Percentiles rank a stretch among this genome's conserved stretches.
Conservation (phyloP, 2,113 vertebrate species). For the Syngnathoides biaculeatus region DNA sequence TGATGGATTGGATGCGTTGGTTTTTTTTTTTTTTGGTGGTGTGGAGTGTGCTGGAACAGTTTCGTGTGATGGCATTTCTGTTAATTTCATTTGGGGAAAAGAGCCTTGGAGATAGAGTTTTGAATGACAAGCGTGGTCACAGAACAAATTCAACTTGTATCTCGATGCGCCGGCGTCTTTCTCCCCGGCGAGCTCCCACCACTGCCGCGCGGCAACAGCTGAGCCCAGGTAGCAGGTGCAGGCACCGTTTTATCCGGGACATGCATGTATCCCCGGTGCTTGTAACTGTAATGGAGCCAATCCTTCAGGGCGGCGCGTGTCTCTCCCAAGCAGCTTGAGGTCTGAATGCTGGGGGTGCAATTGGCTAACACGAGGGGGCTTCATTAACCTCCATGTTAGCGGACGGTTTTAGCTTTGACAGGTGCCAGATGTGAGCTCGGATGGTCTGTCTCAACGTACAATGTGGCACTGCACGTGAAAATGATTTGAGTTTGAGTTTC, state of each 20-base stretch:
- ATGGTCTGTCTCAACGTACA: slow-evolving; percentile 53
- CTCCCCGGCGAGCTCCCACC: background rate
- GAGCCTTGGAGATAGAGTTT: no score
- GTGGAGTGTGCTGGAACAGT: no score
- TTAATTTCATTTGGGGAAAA: no score
- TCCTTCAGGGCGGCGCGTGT: slow-evolving; percentile 62
- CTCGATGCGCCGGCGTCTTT: no score
- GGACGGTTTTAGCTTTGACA: slow-evolving; percentile 59
- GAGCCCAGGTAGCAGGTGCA: slow-evolving; percentile 68
- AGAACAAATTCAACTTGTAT: no score
- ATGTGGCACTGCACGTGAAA: slow-evolving; percentile 53
- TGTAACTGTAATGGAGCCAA: slow-evolving; percentile 63
- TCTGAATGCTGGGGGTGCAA: slow-evolving; percentile 48
- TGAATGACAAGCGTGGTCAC: no score
- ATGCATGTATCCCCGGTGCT: slow-evolving; percentile 53
- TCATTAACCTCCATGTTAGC: slow-evolving; percentile 64
- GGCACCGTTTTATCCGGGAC: slow-evolving; percentile 61
- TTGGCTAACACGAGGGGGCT: slow-evolving; percentile 56
- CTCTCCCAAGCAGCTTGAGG: slow-evolving; percentile 66
- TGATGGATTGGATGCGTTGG: no score
- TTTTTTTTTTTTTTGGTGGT: no score
- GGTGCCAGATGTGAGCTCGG: slow-evolving; percentile 63
- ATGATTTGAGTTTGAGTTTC: slow-evolving; percentile 32
- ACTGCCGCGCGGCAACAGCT: slow-evolving; percentile 58
- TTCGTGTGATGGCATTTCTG: no score